Percentiles rank a stretch among this genome's conserved stretches.
These are phyloP conservation scores for Lithodes maja DNA, from an alignment of 2,888 invertebrate genomes.

Conservation along the genomic window DNA sequence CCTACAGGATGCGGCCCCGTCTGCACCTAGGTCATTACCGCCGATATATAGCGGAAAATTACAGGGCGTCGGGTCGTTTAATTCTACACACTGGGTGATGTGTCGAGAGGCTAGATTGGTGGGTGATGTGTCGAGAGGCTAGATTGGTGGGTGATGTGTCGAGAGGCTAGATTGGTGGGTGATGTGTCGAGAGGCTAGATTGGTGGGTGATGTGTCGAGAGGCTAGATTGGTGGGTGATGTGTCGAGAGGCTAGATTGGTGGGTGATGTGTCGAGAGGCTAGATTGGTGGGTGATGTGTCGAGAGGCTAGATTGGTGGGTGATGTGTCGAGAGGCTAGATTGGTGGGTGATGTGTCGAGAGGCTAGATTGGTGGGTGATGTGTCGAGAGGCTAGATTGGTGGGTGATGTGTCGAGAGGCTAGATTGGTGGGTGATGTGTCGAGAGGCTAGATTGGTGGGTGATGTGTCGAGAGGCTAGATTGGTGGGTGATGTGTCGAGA, in stretches of 20 bases:
- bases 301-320: neutral
- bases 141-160: neutral
- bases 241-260: neutral
- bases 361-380: neutral
- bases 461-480: too few relatives aligned
- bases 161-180: neutral
- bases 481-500: too few relatives aligned
- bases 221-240: neutral
- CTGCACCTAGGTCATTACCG: neutral
- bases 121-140: too few relatives aligned
- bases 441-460: neutral
- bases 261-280: too few relatives aligned
- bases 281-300: neutral
- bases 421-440: neutral
- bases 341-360: too few relatives aligned
- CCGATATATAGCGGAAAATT: neutral
- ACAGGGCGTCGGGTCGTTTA: neutral
- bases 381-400: neutral
- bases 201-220: too few relatives aligned
- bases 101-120: neutral
- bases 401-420: too few relatives aligned
- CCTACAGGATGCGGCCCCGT: neutral
- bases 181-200: too few relatives aligned
- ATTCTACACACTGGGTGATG: neutral
- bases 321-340: too few relatives aligned